Base-by-base conservation (phyloP, 2,113 vertebrate species). In the Tragulus kanchil region DNA sequence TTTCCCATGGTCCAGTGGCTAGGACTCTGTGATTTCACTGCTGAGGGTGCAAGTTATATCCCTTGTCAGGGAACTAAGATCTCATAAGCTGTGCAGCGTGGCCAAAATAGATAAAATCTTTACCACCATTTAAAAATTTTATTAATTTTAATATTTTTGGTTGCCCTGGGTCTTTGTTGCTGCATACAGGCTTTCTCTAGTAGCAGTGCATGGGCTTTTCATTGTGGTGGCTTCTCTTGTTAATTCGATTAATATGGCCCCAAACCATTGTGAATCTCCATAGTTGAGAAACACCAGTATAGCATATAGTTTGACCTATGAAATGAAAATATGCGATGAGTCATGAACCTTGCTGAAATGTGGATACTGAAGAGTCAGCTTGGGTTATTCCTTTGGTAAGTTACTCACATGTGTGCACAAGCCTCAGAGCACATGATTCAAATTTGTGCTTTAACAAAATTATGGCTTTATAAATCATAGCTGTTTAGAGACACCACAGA, bases 181-280 rank as follows among this genome's bases (percentile, higher is more conserved):
- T 69, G n/a, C 19, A 4, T 36, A 17, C 67, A 5, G 36, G 67
- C n/a, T 19, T 36, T 36, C 67, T 69, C 17, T 69, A 36, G 67
- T 69, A 36, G n/a, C 2, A 2, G n/a, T 69, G 67, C n/a, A 10
- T 36, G 67, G 16, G n/a, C n/a, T 69, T 36, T 17, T 19, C 67
- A 11, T 69, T 69, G n/a, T 0, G n/a, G n/a, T n/a, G n/a, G n/a
- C n/a, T n/a, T n/a, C n/a, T n/a, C n/a, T n/a, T n/a, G n/a, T n/a
- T n/a, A n/a, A n/a, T n/a, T 96, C 93, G 45, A 87, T 73, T 88
- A 91, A 61, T 85, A 81, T 92, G 71, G 17, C 73, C 69, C 71
- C 52, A 75, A 87, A 36, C 56, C 21, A 61, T 75, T 93, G 17
- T 85, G 64, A 89, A 65, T 95, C 50, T 78, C n/a, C 8, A 36